Base-by-base conservation (phyloP, 2,797 vertebrate species). In the Cossypha niveicapilla region DNA sequence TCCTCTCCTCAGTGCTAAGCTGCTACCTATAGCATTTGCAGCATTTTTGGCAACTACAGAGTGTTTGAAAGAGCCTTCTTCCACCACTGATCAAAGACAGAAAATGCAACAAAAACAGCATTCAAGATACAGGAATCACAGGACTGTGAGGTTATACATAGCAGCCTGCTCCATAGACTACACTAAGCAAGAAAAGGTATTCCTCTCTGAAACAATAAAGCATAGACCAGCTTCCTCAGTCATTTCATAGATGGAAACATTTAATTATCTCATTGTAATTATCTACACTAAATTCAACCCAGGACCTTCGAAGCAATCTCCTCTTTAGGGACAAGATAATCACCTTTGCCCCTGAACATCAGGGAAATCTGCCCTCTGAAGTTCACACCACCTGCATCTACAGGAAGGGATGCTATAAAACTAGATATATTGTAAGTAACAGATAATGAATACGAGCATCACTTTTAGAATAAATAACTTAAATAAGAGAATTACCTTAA, bases 401-500 rank as follows among this genome's bases (percentile, higher is more conserved):
- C 7, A 23, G 56, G 32, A 67, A 53, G 14, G 19, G n/a, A 35
- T 53, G 35, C 53, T 62, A 14, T 6, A 58, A 24, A 83, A 66
- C 25, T 32, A 44, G 8, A 50, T 22, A 35, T 1, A 67, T 13
- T 11, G 3, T 44, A 90, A 71, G 13, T 71, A 81, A 90, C 5
- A 77, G 18, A 34, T 13, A 42, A 79, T 34, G 65, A 94, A 70
- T 28, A 78, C 0, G 3, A 89, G 62, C 57, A 89, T 51, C 15
- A 10, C 51, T 91, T 86, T 74, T 32, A 80, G 79, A 84, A 86
- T 45, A 85, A 92, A 14, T 27, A 84, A 73, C 15, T 85, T 80
- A 80, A 94, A 68, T 28, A 88, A 71, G 61, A 94, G 93, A 86
- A 93, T 51, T 60, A 92, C 53, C 51, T 80, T 56, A 88, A 95